A percentile compares a stretch with the other conserved stretches of the same genome.
phyloP scores from a whole-genome alignment of 2,888 invertebrate species.

The Drosophila parthenogenetica region DNA sequence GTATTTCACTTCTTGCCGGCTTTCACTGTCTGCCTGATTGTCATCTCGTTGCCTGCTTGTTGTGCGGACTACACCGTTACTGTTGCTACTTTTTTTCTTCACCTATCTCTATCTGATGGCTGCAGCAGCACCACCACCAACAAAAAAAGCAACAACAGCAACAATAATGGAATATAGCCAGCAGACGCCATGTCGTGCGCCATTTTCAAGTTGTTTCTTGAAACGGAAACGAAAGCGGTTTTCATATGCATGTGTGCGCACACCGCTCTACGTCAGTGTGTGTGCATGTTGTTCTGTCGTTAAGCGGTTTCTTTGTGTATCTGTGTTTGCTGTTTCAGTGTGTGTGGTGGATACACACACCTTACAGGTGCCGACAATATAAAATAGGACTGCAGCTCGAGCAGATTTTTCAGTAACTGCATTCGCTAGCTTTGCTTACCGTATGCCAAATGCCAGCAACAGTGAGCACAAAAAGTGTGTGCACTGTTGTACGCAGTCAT shows the following conservation, averaged over 20 bases:
- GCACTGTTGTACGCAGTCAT: constrained; percentile 4
- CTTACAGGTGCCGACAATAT: constrained; percentile 72
- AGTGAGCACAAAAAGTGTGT: constrained; percentile 37
- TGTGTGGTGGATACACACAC: constrained; percentile 24
- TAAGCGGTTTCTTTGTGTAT: constrained; percentile 47
- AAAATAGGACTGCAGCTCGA: constrained; percentile 59
- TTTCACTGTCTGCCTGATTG: constrained; percentile 66
- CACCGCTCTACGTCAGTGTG: constrained; percentile 25
- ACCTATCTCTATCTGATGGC: constrained; percentile 74
- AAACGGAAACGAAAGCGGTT: constrained; percentile 82
- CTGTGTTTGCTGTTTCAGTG: constrained; percentile 15
- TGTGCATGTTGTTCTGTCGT: constrained; percentile 44
- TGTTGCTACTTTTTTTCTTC: constrained; percentile 71
- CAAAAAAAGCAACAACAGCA: constrained; percentile 34
- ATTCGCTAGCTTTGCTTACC: constrained; percentile 41
- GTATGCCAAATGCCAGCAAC: constrained; percentile 50
- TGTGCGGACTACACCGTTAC: constrained; percentile 45
- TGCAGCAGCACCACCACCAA: constrained; percentile 38
- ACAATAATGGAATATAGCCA: constrained; percentile 20
- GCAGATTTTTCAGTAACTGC: constrained; percentile 57
- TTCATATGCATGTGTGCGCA: constrained; percentile 74
- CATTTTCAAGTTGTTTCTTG: constrained; percentile 77
- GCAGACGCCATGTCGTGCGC: constrained; percentile 69
- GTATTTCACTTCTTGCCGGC: constrained; percentile 41
- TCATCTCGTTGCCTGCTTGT: constrained; percentile 60